Evolutionary conservation across 2,113 vertebrate genomes (phyloP), one percentile per base, ranked within the genome.

Genomic region (Sorex araneus): DNA sequence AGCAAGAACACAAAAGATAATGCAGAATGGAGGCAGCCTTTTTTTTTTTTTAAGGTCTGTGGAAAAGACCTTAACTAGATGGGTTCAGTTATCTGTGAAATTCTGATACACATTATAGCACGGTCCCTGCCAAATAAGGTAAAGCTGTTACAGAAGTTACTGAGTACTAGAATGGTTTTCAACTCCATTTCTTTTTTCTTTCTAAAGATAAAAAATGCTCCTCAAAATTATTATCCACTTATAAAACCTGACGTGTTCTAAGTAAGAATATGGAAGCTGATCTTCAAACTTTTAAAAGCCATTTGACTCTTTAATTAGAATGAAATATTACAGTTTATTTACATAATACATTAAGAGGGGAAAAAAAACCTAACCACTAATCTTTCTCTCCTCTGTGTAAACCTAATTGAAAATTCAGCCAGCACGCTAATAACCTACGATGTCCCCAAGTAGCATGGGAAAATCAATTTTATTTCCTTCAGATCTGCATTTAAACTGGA

Each of bases 391-490:
- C 71, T 80, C 67, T 6, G 18, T 32, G 79, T 23, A 91, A 96
- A 82, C 70, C 87, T 94, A 92, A 94, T 69, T 94, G 93, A 90
- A 93, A 97, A 93, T 94, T 81, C 90, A 70, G 60, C 43, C 67
- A 81, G 86, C 90, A 89, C 64, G 88, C 87, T 79, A 93, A 89
- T 93, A 94, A 93, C 71, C 89, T 90, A 70, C 34, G 71, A 81
- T 87, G 85, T 85, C 84, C 60, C 36, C 91, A 89, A 89, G 92
- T 80, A 89, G 89, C 85, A 75, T 0, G 78, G 92, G 69, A 96
- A 96, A 95, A 96, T 96, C 93, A 87, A 97, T 97, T 94, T 95
- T 92, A 91, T 89, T 93, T 96, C 83, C 93, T 95, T 91, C 78
- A 91, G 93, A 87, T 86, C 89, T 64, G 86, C 92, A 91, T 96